phyloP scores from a whole-genome alignment of 2,113 vertebrate species.

The Thunnus maccoyii region DNA sequence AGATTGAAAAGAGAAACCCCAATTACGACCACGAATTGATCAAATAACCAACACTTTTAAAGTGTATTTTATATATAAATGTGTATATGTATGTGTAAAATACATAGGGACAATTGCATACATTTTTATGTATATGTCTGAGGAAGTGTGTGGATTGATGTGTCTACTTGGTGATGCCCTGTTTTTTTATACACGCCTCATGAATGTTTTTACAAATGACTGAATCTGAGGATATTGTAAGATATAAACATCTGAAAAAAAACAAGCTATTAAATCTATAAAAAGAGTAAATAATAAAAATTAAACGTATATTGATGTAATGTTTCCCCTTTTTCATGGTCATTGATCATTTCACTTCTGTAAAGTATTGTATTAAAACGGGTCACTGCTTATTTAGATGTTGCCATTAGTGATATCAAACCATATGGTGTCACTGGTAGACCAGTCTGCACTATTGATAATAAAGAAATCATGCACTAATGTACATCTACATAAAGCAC shows the following conservation, averaged over 20 bases:
- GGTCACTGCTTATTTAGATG: background rate
- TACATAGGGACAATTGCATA: slow-evolving; percentile 78
- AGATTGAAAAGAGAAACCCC: slow-evolving; percentile 70
- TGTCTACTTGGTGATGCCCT: slow-evolving; percentile 80
- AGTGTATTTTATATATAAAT: slow-evolving; percentile 85
- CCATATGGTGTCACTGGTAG: background rate
- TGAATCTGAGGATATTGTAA: slow-evolving; percentile 80
- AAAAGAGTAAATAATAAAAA: slow-evolving; percentile 81
- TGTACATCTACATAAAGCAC: background rate
- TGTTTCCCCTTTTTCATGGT: slow-evolving; percentile 38
- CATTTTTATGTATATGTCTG: slow-evolving; percentile 83
- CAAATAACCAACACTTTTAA: slow-evolving; percentile 83
- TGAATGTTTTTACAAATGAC: slow-evolving; percentile 88
- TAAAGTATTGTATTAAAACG: background rate
- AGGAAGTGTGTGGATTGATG: slow-evolving; percentile 79
- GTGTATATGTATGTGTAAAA: slow-evolving; percentile 82
- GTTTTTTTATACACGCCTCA: slow-evolving; percentile 83
- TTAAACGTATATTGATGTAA: slow-evolving; percentile 84
- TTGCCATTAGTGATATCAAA: background rate
- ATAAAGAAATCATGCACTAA: no score
- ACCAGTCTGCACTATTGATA: background rate
- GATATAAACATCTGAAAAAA: slow-evolving; percentile 68
- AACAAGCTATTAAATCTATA: slow-evolving; percentile 77
- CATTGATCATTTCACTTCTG: background rate
- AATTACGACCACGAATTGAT: slow-evolving; percentile 72